Evolutionary conservation across 1,140 invertebrate species (phyloP), one percentile per base, ranked within the genome.

Genomic region (Drosophila ficusphila): DNA sequence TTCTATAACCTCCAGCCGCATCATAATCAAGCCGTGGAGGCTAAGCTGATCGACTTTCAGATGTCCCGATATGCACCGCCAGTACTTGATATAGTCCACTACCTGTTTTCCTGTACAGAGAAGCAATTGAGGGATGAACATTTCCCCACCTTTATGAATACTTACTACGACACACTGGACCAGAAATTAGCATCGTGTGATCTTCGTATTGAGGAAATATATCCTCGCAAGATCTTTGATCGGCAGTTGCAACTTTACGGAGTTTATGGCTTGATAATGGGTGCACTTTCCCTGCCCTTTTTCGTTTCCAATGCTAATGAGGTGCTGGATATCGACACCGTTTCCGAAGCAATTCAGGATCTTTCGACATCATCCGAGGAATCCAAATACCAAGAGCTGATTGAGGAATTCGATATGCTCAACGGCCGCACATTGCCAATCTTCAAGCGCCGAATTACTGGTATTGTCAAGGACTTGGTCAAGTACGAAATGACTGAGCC

Each of bases 11-110:
- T 2, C 0, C 14, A 73, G 68, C 14, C 42, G 0, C 21, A 12
- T n/a, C 3, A 4, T 12, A 56, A 29, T 12, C 23, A 23, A 46
- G 61, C 78, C 12, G 33, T 72, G 3, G 81, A 90, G 34, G 90
- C 90, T 6, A 76, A 92, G 27, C 74, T 93, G 11, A 86, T 93
- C 4, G 93, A 93, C 47, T 93, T 93, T 53, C 93, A 93, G 67
- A 70, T 93, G 27, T 79, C 92, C 11, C 90, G 92, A 51, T 92
- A 90, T 42, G 73, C 83, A 0, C 90, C 92, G 21, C 93, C 93
- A 9, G 56, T 93, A 6, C 49, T 91, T 0, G 93, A 93, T 71
- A 11, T 93, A 6, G 79, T 92, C 7, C 92, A 92, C 42, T 91
- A 92, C 49, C 74, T 93, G 7, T 93, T 92, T 53, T 81, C 86